A percentile compares a stretch with the other conserved stretches of the same genome.
These are phyloP conservation scores for Lepus europaeus DNA, from an alignment of 2,113 vertebrate species.

Conservation along the genomic window DNA sequence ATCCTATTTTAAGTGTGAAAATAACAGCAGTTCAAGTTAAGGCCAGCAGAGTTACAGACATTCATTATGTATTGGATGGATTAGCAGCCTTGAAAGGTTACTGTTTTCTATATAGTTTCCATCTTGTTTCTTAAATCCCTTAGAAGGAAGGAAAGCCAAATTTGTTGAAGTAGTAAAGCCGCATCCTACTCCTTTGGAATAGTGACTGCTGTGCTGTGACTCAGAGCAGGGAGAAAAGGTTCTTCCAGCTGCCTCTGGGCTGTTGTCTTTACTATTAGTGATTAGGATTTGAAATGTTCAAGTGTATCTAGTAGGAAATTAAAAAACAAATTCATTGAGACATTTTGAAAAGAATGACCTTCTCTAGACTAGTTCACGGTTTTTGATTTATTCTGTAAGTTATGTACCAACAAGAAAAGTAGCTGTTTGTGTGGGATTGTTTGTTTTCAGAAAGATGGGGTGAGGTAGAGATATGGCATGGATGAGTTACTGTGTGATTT, in stretches of 20 bases:
- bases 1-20: constrained; percentile 39
- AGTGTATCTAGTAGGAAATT: not conserved
- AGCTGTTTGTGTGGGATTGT: not conserved
- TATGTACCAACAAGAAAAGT: not conserved
- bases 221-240: not conserved
- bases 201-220: not conserved
- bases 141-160: not conserved
- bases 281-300: not conserved
- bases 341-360: not conserved
- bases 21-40: not conserved
- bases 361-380: not conserved
- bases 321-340: not conserved
- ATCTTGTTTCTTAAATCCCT: not conserved
- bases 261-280: not conserved
- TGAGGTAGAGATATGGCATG: not conserved
- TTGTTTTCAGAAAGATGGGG: constrained; percentile 52
- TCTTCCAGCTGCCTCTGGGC: not conserved
- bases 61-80: not conserved
- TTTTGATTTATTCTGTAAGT: constrained; percentile 16
- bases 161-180: not conserved
- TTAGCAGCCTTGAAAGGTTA: not conserved
- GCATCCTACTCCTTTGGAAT: not conserved
- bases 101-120: not conserved
- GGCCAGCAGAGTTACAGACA: not conserved
- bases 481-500: not conserved